Evolutionary conservation across 2,797 vertebrate genomes (phyloP), one percentile per base, ranked within the genome.

Genomic region (Toxotes lorentzi): DNA sequence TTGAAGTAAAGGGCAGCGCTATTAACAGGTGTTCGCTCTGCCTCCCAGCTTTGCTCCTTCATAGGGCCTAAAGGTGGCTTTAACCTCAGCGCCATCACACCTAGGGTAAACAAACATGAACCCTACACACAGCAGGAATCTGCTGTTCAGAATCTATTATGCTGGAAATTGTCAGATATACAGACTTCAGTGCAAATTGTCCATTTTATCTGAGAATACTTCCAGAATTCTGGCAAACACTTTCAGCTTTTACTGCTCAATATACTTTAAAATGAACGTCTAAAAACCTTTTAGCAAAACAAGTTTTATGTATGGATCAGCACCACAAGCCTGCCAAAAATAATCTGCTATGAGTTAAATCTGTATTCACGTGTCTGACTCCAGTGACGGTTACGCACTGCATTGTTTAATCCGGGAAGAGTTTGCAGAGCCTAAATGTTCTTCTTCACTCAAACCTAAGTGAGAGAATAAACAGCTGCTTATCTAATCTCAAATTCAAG

Each of bases 61-160:
- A 53, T 60, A 43, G 58, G 76, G 86, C 84, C 87, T 82, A 65
- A 75, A 91, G 82, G 78, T 71, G 86, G 79, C 82, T 78, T 83
- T 90, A 86, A 92, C 90, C 90, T 78, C 72, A 0, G 43, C 17
- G 50, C 68, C 81, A 48, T 71, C 79, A 70, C 79, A 73, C 84
- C 72, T 58, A 66, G 78, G 88, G 69, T 88, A 87, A 91, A 90
- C 84, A 89, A 93, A 91, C 85, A 81, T 67, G 77, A 81, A 85
- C 82, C 64, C 78, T 79, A 66, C 14, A 23, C 84, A 19, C 87
- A 78, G 83, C 62, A 27, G 85, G 88, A 71, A 63, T 60, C 79
- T 54, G 34, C 56, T 70, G 27, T 76, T 78, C 70, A 72, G 8
- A 80, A 76, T 57, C 60, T 51, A 41, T 23, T 53, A 27, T n/a